Evolutionary conservation across 2,888 invertebrate genomes (phyloP).

Genomic region (Ectemnius lituratus): DNA sequence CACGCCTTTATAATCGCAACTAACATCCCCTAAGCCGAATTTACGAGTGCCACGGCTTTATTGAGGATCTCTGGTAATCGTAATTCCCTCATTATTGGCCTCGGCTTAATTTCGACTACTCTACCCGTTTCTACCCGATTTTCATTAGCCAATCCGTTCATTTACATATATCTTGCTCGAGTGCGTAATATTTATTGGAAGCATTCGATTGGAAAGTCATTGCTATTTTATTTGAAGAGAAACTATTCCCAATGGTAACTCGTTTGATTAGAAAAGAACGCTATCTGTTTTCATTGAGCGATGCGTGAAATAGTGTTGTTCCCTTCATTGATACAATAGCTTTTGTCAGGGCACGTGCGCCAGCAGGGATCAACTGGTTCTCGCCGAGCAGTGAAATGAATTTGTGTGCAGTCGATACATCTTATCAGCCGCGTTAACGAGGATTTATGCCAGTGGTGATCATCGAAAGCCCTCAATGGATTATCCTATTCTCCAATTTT

Average conservation of each 20-base stretch:
- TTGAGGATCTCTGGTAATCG: too few species aligned
- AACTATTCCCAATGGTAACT: background rate
- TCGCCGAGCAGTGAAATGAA: constrained; percentile 12
- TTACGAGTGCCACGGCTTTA: background rate
- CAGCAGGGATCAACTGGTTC: constrained; percentile 22
- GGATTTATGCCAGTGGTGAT: too few species aligned
- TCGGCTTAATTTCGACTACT: too few species aligned
- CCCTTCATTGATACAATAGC: background rate
- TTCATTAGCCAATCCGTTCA: background rate
- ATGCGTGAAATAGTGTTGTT: constrained; percentile 22
- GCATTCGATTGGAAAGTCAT: too few species aligned
- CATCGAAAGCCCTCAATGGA: too few species aligned
- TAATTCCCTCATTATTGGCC: too few species aligned
- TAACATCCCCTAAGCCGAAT: constrained; percentile 28
- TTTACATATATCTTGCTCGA: background rate
- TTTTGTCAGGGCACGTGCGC: constrained; percentile 28
- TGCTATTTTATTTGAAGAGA: too few species aligned
- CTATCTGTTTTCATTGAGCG: constrained; percentile 54
- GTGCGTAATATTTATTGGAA: too few species aligned
- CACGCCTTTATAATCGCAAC: constrained; percentile 33
- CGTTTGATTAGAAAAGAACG: constrained; percentile 37
- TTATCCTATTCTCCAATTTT: too few species aligned
- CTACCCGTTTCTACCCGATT: too few species aligned
- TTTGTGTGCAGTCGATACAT: background rate
- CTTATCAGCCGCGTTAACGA: background rate